Conservation (phyloP, 2,888 invertebrate species). For the Bombylius major region DNA sequence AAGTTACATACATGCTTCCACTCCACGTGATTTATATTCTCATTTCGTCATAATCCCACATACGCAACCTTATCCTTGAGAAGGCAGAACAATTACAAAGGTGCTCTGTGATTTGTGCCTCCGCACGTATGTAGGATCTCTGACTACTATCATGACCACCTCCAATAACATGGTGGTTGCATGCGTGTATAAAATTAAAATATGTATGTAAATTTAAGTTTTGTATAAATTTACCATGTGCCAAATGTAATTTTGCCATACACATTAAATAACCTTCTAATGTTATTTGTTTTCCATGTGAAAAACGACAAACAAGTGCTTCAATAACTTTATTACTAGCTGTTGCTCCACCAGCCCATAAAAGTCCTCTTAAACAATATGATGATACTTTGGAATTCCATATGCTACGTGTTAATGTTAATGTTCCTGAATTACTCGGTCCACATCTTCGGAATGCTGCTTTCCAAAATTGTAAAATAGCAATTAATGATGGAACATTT, state of each 20-base stretch:
- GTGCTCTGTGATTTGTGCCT: too few species aligned
- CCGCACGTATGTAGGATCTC: too few species aligned
- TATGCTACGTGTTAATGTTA: slow-evolving; percentile 15
- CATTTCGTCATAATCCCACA: too few species aligned
- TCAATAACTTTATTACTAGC: slow-evolving; percentile 67
- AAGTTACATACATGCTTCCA: too few species aligned
- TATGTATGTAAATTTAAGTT: too few species aligned
- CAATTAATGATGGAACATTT: slow-evolving; percentile 49
- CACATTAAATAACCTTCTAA: slow-evolving; percentile 53
- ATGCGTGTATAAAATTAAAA: too few species aligned
- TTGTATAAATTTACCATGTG: slow-evolving; percentile 40
- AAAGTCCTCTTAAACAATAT: slow-evolving; percentile 48
- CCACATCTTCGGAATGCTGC: slow-evolving; percentile 17
- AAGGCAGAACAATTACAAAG: too few species aligned
- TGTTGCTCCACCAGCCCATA: slow-evolving; percentile 56
- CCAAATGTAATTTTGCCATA: slow-evolving; percentile 48
- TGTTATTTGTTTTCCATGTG: slow-evolving; percentile 35
- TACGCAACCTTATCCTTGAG: too few species aligned
- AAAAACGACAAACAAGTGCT: slow-evolving; percentile 53
- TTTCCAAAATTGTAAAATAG: slow-evolving; percentile 53
- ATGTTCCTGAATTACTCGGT: slow-evolving; percentile 12
- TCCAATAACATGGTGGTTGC: too few species aligned
- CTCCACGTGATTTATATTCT: too few species aligned
- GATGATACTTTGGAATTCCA: slow-evolving; percentile 45
- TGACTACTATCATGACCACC: too few species aligned